These are phyloP conservation scores for Pecten maximus DNA, from an alignment of 2,888 invertebrate species.

Conservation along the genomic window DNA sequence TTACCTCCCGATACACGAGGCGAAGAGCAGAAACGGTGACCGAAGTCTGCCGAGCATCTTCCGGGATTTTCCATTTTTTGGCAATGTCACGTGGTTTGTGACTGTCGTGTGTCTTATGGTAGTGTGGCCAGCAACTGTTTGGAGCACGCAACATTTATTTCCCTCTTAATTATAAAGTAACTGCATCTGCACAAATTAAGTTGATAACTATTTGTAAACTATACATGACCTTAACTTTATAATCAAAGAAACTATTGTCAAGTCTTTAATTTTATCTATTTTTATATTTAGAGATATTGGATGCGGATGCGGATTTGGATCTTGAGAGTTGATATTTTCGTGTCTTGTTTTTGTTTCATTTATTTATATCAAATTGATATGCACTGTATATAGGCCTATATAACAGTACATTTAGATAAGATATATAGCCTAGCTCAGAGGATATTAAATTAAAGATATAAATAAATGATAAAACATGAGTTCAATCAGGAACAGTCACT, in stretches of 20 bases:
- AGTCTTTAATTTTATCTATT: too few species aligned
- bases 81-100: not conserved
- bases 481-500: too few species aligned
- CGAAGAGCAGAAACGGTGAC: not conserved
- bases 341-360: too few species aligned
- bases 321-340: too few species aligned
- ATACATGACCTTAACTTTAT: not conserved
- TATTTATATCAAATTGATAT: too few species aligned
- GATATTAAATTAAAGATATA: too few species aligned
- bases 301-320: constrained; percentile 2
- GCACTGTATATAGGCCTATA: too few species aligned
- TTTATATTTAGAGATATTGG: not conserved
- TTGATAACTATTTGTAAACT: not conserved
- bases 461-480: too few species aligned
- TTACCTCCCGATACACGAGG: not conserved
- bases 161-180: not conserved
- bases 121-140: not conserved
- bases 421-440: too few species aligned
- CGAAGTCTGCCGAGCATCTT: not conserved
- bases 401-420: too few species aligned
- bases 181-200: too few species aligned
- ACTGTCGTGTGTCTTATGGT: not conserved
- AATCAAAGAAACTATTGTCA: too few species aligned
- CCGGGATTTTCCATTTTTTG: not conserved
- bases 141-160: not conserved